Base-by-base conservation (phyloP, 1,140 invertebrate species). In the Dreissena rostriformis region DNA sequence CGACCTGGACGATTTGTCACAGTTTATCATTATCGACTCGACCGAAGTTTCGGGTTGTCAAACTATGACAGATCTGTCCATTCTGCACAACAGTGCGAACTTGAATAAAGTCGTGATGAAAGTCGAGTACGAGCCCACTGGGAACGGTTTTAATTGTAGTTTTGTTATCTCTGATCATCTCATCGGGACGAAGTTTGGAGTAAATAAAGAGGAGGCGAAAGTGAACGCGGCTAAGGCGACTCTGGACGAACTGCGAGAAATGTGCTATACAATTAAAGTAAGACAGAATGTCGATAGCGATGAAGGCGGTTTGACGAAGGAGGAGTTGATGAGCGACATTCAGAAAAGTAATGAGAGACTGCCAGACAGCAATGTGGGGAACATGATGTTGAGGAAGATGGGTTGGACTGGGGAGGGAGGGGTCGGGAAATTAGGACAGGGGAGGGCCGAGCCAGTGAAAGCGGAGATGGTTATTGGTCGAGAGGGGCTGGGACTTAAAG, bases 401-500 rank as follows among this genome's bases (percentile, higher is more conserved):
- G 97, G 97, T 0, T 97, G 96, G 96, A 94, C 95, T 39, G 96
- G 96, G 39, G 96, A 96, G 39, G 96, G 96, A 52, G 96, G 96
- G 0, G 93, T 97, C 61, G 96, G 96, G 0, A 96, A 96, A 85
- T 93, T 95, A 19, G 91, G 89, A 0, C 94, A 95, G 17, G 97
- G 96, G 29, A 95, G 96, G n/a, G 93, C 94, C 6, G 95, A 96
- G 76, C 96, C 96, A 52, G 94, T 96, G 0, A 80, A 79, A n/a
- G 83, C 90, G 5, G 87, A 85, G 19, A 84, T 77, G 57, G 88
- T 92, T 12, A 87, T 92, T 29, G 88, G 91, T 57, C 66, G 91
- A 17, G 78, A 89, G 73, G 91, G 91, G 22, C 82, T 93, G 10
- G 91, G 91, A 2, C 77, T 90, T 15, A 65, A 57, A n/a, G 70